These are phyloP conservation scores for Thera obeliscata DNA, from an alignment of 2,888 invertebrate genomes.

Conservation along the genomic window DNA sequence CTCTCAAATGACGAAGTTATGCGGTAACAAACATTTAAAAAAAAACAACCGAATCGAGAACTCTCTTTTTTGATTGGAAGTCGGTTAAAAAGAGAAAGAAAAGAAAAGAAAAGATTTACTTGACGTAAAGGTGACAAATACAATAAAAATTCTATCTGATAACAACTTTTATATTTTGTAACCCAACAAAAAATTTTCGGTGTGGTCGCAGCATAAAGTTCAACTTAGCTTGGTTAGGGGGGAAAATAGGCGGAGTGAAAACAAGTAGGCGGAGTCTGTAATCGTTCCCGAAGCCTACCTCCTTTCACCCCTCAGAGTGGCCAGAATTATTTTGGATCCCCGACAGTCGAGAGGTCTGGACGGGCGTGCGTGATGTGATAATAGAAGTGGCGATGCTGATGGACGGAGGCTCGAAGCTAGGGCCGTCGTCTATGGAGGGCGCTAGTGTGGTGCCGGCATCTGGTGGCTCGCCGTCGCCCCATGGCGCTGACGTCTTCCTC, in stretches of 20 bases:
- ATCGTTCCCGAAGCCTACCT: conserved; percentile 11
- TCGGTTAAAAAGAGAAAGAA: too few species aligned
- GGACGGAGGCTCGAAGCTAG: conserved; percentile 54
- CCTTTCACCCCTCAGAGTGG: conserved; percentile 17
- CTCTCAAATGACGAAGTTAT: too few species aligned
- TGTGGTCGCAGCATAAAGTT: conserved; percentile 14
- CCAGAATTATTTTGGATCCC: conserved; percentile 19
- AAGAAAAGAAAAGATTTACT: too few species aligned
- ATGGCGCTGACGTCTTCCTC: conserved; percentile 89
- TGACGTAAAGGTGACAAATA: too few species aligned
- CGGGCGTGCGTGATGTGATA: conserved; percentile 24
- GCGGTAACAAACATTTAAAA: too few species aligned
- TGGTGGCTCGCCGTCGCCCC: conserved; percentile 75
- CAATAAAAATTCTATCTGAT: too few species aligned
- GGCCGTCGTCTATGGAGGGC: conserved; percentile 50
- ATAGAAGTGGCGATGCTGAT: conserved; percentile 49
- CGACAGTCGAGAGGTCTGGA: conserved; percentile 14
- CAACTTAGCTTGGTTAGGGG: conserved; percentile 27
- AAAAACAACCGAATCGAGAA: too few species aligned
- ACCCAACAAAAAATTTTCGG: neutral
- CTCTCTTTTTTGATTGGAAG: too few species aligned
- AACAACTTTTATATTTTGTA: too few species aligned
- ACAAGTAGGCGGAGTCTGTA: conserved; percentile 35
- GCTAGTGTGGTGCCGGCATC: conserved; percentile 70
- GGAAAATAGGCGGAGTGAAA: conserved; percentile 32